Percentiles rank a stretch among this genome's conserved stretches.
Evolutionary conservation across 1,140 invertebrate genomes (phyloP).

Genomic region (Drosophila novamexicana): DNA sequence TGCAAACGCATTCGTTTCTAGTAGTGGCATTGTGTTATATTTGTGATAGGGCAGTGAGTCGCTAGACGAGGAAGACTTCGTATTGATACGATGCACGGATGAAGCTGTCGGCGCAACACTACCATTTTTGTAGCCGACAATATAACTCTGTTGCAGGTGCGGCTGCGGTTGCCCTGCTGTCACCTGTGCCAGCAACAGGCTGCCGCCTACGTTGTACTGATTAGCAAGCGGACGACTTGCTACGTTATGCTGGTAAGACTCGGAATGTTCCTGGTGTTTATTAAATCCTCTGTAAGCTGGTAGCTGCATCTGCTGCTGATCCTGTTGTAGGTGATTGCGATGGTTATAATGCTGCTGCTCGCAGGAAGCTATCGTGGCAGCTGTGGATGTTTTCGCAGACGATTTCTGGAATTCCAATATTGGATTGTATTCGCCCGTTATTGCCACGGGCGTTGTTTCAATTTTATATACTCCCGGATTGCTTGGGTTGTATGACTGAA

Average conservation of each 20-base stretch:
- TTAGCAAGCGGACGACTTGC: slow-evolving; percentile 34
- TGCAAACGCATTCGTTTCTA: slow-evolving; percentile 68
- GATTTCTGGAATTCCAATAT: slow-evolving; percentile 78
- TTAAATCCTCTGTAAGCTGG: slow-evolving; percentile 47
- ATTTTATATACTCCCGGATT: slow-evolving; percentile 84
- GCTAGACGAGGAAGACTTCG: slow-evolving; percentile 83
- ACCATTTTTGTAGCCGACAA: slow-evolving; percentile 68
- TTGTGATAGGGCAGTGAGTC: slow-evolving; percentile 81
- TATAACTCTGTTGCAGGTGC: slow-evolving; percentile 53
- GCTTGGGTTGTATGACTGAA: slow-evolving; percentile 84
- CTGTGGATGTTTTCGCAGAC: slow-evolving; percentile 52
- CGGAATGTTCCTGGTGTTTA: slow-evolving; percentile 31
- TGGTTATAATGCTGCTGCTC: slow-evolving; percentile 42
- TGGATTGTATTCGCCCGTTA: slow-evolving; percentile 83
- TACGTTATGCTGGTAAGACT: slow-evolving; percentile 17
- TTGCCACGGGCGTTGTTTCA: slow-evolving; percentile 83
- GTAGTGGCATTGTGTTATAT: slow-evolving; percentile 72
- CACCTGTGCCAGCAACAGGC: slow-evolving; percentile 42
- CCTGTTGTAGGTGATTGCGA: slow-evolving; percentile 42
- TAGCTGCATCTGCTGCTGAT: slow-evolving; percentile 39
- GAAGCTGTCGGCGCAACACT: slow-evolving; percentile 17
- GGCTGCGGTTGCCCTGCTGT: slow-evolving; percentile 35
- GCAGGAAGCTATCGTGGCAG: slow-evolving; percentile 48
- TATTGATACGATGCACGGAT: slow-evolving; percentile 70
- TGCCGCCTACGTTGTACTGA: slow-evolving; percentile 53